Evolutionary conservation across 2,888 invertebrate species (phyloP).

Genomic region (Carcina quercana): DNA sequence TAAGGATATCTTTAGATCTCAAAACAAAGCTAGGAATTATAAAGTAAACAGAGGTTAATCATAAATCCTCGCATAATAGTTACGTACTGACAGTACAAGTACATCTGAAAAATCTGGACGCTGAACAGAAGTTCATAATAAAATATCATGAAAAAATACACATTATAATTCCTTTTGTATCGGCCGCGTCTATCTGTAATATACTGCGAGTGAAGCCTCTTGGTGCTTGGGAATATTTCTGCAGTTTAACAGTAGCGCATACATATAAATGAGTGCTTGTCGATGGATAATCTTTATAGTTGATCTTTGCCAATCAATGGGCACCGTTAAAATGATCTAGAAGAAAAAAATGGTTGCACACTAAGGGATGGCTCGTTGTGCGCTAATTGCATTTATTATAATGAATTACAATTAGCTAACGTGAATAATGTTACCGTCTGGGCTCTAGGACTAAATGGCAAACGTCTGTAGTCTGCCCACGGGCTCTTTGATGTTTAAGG

Average conservation of each 20-base stretch:
- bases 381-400: constrained; percentile 43
- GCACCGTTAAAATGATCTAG: constrained; percentile 27
- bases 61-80: constrained; percentile 65
- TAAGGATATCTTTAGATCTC: constrained; percentile 27
- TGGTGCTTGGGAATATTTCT: constrained; percentile 39
- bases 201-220: constrained; percentile 28
- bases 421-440: constrained; percentile 27
- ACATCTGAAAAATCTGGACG: constrained; percentile 69
- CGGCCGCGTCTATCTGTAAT: constrained; percentile 55
- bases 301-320: constrained; percentile 42
- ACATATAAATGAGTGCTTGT: constrained; percentile 20
- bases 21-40: constrained; percentile 47
- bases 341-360: constrained; percentile 22
- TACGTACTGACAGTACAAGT: constrained; percentile 52
- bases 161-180: constrained; percentile 73
- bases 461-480: constrained; percentile 21
- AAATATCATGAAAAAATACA: constrained; percentile 72
- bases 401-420: constrained; percentile 30
- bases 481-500: too few species aligned
- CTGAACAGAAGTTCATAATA: constrained; percentile 73
- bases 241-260: constrained; percentile 7
- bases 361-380: constrained; percentile 27
- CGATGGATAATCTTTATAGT: constrained; percentile 36
- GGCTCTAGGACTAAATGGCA: constrained; percentile 38
- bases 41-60: constrained; percentile 55